These are phyloP conservation scores for Atherinosoma microstoma DNA, from an alignment of 2,797 vertebrate genomes.

Conservation along the genomic window DNA sequence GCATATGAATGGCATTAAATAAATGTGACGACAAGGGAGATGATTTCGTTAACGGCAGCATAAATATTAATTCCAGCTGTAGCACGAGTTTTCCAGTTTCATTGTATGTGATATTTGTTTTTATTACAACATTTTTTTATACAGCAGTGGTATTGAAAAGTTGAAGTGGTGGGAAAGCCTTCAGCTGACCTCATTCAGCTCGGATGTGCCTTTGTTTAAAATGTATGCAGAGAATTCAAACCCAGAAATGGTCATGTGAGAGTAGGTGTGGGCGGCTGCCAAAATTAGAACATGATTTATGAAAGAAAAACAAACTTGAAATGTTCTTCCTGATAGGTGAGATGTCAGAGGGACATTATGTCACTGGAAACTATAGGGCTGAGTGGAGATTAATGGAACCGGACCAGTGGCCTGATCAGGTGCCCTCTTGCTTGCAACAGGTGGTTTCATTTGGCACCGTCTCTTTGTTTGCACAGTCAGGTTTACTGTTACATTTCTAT, in stretches of 20 bases:
- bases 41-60: neutral
- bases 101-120: neutral
- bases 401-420: slow-evolving; percentile 48
- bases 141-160: neutral
- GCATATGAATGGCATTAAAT: neutral
- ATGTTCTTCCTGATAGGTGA: slow-evolving; percentile 46
- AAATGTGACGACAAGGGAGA: neutral
- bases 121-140: neutral
- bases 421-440: slow-evolving; percentile 34
- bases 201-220: neutral
- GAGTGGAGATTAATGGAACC: slow-evolving; percentile 38
- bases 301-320: slow-evolving; percentile 23
- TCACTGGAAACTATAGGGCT: slow-evolving; percentile 29
- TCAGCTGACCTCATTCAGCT: neutral
- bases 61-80: neutral
- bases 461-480: slow-evolving; percentile 62
- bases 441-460: slow-evolving; percentile 67
- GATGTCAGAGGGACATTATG: slow-evolving; percentile 16
- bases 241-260: neutral
- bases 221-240: neutral
- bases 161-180: neutral
- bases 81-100: too few species aligned
- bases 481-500: slow-evolving; percentile 69
- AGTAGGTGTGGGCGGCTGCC: slow-evolving; percentile 11
- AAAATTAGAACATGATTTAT: slow-evolving; percentile 35